Percentiles rank a stretch among this genome's conserved stretches.
phyloP scores from a whole-genome alignment of 2,797 vertebrate species.

The Cyclura pinguis region DNA sequence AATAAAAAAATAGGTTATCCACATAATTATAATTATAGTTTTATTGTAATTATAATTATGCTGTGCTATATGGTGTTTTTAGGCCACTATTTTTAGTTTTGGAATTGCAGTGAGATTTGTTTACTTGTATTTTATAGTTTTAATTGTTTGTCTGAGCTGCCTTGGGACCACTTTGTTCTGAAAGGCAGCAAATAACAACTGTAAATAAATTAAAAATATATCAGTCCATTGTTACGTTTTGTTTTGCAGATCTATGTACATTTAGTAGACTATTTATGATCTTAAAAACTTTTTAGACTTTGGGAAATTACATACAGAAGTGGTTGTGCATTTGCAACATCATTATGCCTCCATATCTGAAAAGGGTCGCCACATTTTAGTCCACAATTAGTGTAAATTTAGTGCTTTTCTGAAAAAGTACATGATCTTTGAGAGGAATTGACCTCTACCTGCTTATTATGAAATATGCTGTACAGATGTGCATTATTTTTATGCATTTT shows the following conservation, averaged over 20 bases:
- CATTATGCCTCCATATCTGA: not conserved
- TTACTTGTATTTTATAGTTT: slow-evolving; percentile 14
- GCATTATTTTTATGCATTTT: not conserved
- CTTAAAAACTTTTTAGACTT: not conserved
- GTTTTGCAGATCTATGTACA: not conserved
- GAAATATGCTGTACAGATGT: not conserved
- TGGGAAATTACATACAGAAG: too few relatives aligned
- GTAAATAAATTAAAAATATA: not conserved
- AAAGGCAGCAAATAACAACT: not conserved
- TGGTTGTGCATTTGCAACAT: not conserved
- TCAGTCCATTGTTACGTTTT: not conserved
- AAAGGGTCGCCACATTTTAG: not conserved
- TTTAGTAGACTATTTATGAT: not conserved
- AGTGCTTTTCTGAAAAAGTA: not conserved
- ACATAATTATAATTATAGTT: slow-evolving; percentile 3
- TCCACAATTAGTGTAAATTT: not conserved
- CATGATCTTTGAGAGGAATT: too few relatives aligned
- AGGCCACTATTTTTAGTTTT: not conserved
- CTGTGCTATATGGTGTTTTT: not conserved
- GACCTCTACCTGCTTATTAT: not conserved
- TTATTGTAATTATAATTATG: slow-evolving; percentile 8
- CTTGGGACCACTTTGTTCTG: not conserved
- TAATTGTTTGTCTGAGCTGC: not conserved
- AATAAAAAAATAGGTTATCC: slow-evolving; percentile 2
- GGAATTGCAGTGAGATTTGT: not conserved